Evolutionary conservation across 2,888 invertebrate species (phyloP), one percentile per base, ranked within the genome.

Genomic region (Xestia sexstrigata): DNA sequence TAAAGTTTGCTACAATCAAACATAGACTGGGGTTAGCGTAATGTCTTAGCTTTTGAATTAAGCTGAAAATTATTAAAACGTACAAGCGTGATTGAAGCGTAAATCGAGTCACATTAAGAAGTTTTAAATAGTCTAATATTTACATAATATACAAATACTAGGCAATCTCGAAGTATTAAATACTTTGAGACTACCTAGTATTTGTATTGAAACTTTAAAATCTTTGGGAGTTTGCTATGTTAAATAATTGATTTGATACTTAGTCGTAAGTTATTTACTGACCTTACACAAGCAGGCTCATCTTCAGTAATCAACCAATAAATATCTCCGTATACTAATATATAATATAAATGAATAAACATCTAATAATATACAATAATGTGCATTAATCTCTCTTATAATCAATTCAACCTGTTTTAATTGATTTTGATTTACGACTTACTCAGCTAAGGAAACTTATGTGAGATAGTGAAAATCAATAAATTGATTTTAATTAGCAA

Each of bases 381-480:
- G 82, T 84, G 79, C 89, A 91, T 91, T 91, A 90, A 92, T 92
- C 91, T 89, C 73, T 66, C 72, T 55, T 76, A 76, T 89, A 90
- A 91, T 92, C 87, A 87, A 89, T 89, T 89, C 85, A 84, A 74
- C 68, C 74, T 58, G 78, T 82, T 89, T 87, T 90, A 91, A 92
- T 91, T 91, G 92, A 91, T 89, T 91, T 89, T 91, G 90, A 92
- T 92, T 88, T 89, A 91, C 82, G 78, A 76, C n/a, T 58, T 66
- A 72, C 49, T 73, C 45, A 60, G 45, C 58, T 42, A 65, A 74
- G 74, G 52, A 74, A 82, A 77, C 62, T 30, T 62, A 74, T 71
- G 69, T 70, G 13, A 49, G 70, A 76, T 80, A 58, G 74, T 73
- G 73, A 76, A 74, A 83, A 76, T 75, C 72, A 70, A 79, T 82